These are phyloP conservation scores for Heliconius himera DNA, from an alignment of 1,140 invertebrate genomes.

Conservation along the genomic window DNA sequence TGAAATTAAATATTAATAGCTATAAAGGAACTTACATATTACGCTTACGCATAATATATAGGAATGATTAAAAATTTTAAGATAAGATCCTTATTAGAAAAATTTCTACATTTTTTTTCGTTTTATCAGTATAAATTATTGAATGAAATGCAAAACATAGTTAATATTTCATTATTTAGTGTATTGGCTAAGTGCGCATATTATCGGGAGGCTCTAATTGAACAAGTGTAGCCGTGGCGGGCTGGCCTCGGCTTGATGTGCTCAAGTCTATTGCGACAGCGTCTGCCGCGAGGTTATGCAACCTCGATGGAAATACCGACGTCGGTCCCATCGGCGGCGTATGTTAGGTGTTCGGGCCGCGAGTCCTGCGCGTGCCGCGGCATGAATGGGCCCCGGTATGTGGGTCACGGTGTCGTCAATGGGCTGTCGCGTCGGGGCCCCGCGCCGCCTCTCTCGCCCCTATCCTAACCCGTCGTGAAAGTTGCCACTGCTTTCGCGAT, in stretches of 20 bases:
- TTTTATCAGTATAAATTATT: not conserved
- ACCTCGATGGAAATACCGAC: slow-evolving; percentile 70
- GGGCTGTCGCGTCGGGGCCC: slow-evolving; percentile 70
- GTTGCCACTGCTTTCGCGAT: slow-evolving; percentile 79
- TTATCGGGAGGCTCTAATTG: slow-evolving; percentile 73
- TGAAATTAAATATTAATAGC: not conserved
- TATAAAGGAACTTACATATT: not conserved
- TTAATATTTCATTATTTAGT: not conserved
- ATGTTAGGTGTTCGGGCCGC: slow-evolving; percentile 48
- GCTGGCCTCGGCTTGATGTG: slow-evolving; percentile 58
- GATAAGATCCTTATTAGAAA: not conserved
- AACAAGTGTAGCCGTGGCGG: slow-evolving; percentile 77
- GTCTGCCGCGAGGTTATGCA: slow-evolving; percentile 73
- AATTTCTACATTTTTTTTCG: not conserved
- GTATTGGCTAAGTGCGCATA: slow-evolving; percentile 28
- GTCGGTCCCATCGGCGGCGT: slow-evolving; percentile 50
- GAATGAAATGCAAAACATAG: not conserved
- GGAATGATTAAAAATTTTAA: not conserved
- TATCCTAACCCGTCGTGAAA: slow-evolving; percentile 76
- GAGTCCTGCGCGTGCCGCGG: slow-evolving; percentile 67
- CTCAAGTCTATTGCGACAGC: slow-evolving; percentile 71
- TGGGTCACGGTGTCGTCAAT: slow-evolving; percentile 80
- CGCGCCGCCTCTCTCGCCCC: slow-evolving; percentile 69
- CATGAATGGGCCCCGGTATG: slow-evolving; percentile 79
- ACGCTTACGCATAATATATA: too few relatives aligned